phyloP scores from a whole-genome alignment of 2,888 invertebrate genomes.

The Spodoptera exigua region DNA sequence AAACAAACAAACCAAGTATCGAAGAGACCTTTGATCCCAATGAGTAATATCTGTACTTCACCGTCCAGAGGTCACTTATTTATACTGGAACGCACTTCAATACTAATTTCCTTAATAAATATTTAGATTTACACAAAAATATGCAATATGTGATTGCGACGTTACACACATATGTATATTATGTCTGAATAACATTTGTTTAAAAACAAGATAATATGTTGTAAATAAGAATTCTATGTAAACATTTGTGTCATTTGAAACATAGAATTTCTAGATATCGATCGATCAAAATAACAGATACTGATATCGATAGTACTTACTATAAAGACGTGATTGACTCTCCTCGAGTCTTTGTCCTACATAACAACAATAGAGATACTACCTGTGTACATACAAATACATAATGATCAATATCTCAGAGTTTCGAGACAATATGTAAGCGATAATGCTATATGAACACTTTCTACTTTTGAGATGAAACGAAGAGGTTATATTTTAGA shows the following conservation, averaged over 20 bases:
- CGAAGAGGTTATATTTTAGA: conserved; percentile 20
- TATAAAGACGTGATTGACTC: conserved; percentile 18
- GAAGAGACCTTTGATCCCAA: conserved; percentile 17
- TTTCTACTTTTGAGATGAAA: conserved; percentile 36
- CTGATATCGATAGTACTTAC: background rate
- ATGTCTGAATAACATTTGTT: conserved; percentile 15
- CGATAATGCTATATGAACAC: conserved; percentile 12
- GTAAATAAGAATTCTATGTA: conserved; percentile 13
- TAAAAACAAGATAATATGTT: conserved; percentile 38
- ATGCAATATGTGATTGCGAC: conserved; percentile 7
- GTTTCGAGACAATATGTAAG: conserved; percentile 28
- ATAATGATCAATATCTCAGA: conserved; percentile 24
- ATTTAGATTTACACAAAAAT: conserved; percentile 24
- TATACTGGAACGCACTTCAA: conserved; percentile 19
- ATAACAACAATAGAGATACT: conserved; percentile 28
- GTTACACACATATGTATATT: too few species aligned
- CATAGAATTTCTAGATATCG: conserved; percentile 17
- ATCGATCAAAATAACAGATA: conserved; percentile 26
- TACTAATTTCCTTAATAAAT: conserved; percentile 20
- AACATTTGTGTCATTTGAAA: conserved; percentile 7
- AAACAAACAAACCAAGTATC: background rate
- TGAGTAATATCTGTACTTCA: conserved; percentile 4
- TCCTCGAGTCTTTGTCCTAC: conserved; percentile 1
- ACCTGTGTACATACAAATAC: background rate
- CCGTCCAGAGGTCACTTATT: conserved; percentile 8